A percentile compares a stretch with the other conserved stretches of the same genome.
Evolutionary conservation across 2,797 vertebrate species (phyloP).

Genomic region (Chelon labrosus): DNA sequence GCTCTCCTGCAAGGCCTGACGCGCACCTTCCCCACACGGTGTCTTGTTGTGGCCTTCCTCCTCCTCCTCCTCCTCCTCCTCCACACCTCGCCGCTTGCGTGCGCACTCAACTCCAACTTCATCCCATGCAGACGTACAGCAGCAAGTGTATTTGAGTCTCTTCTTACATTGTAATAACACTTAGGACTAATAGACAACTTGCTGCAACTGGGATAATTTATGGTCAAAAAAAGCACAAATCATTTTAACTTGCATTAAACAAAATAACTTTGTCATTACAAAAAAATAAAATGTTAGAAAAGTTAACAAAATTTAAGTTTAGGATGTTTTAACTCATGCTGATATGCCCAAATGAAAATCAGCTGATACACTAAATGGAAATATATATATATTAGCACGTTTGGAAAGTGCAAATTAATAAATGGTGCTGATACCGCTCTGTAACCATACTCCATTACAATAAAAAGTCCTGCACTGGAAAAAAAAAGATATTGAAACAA

Average conservation of each 20-base stretch:
- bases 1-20: conserved; percentile 53
- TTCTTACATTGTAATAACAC: neutral
- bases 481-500: too few species aligned
- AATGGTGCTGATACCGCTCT: too few species aligned
- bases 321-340: too few species aligned
- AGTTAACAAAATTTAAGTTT: too few species aligned
- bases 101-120: conserved; percentile 60
- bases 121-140: neutral
- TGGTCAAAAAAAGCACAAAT: neutral
- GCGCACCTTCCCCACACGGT: conserved; percentile 48
- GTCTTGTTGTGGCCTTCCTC: conserved; percentile 64
- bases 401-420: too few species aligned
- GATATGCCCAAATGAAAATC: too few species aligned
- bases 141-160: neutral
- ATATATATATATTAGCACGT: too few species aligned
- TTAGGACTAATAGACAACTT: neutral
- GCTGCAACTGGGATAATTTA: neutral
- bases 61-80: conserved; percentile 41
- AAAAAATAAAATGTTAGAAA: neutral
- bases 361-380: too few species aligned
- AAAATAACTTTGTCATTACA: too few species aligned
- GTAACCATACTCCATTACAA: too few species aligned
- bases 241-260: neutral
- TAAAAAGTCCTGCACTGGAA: too few species aligned
- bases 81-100: conserved; percentile 56